Percentiles rank a stretch among this genome's conserved stretches.
phyloP scores from a whole-genome alignment of 2,888 invertebrate species.

The Smittia sp. region DNA sequence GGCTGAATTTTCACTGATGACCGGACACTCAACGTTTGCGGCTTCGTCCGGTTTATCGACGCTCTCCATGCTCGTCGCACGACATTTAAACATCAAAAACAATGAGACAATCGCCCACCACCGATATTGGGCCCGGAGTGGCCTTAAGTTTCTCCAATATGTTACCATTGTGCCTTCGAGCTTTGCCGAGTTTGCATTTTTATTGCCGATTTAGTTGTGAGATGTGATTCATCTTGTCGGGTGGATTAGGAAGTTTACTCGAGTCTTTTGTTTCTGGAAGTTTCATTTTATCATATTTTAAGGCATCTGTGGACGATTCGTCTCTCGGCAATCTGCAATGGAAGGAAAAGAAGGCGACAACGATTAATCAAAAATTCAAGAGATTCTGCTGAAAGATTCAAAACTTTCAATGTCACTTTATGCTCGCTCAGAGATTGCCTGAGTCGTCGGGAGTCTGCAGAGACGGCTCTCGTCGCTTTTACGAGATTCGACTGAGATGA shows the following conservation, averaged over 20 bases:
- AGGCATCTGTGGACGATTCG: background rate
- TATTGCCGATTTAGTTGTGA: background rate
- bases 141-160: slow-evolving; percentile 39
- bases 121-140: background rate
- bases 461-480: too few species aligned
- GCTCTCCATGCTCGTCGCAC: slow-evolving; percentile 19
- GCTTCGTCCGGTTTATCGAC: background rate
- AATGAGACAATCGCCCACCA: slow-evolving; percentile 10
- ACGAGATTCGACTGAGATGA: too few species aligned
- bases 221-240: slow-evolving; percentile 5
- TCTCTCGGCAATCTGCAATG: background rate
- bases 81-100: slow-evolving; percentile 6
- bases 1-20: slow-evolving; percentile 71
- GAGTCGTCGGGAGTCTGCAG: background rate
- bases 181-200: slow-evolving; percentile 5
- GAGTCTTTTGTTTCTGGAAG: slow-evolving; percentile 10
- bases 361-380: background rate
- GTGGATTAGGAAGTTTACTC: background rate
- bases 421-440: background rate
- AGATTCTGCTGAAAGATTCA: background rate
- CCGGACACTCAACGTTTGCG: slow-evolving; percentile 63
- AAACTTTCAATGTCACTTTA: background rate
- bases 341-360: background rate
- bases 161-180: slow-evolving; percentile 41
- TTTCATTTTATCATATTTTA: slow-evolving; percentile 13